Evolutionary conservation across 2,797 vertebrate genomes (phyloP).

Genomic region (Triplophysa bombifrons): DNA sequence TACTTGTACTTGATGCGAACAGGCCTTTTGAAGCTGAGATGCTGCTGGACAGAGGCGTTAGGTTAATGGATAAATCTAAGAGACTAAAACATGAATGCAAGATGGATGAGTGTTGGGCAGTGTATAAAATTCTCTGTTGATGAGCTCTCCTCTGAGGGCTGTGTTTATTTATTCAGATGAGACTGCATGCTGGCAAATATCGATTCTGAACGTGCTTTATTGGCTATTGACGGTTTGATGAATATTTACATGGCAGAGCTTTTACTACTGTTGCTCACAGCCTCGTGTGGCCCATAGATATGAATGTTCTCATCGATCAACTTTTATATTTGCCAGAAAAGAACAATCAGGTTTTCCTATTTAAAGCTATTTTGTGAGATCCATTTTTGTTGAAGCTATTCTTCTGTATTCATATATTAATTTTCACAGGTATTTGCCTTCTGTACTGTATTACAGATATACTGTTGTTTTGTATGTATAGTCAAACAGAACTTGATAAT

Average conservation of each 20-base stretch:
- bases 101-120: slow-evolving; percentile 38
- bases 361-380: not conserved
- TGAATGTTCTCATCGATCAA: slow-evolving; percentile 20
- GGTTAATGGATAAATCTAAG: slow-evolving; percentile 37
- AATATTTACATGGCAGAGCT: slow-evolving; percentile 31
- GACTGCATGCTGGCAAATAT: slow-evolving; percentile 25
- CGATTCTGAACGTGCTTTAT: slow-evolving; percentile 45
- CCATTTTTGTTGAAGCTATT: slow-evolving; percentile 7
- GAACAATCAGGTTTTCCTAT: not conserved
- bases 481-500: slow-evolving; percentile 29
- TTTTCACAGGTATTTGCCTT: slow-evolving; percentile 4
- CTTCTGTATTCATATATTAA: not conserved
- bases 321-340: slow-evolving; percentile 1
- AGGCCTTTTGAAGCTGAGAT: slow-evolving; percentile 6
- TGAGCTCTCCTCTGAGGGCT: not conserved
- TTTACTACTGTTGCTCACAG: slow-evolving; percentile 32
- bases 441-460: not conserved
- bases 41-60: not conserved
- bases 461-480: not conserved
- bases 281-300: slow-evolving; percentile 10
- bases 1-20: no score
- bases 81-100: slow-evolving; percentile 29
- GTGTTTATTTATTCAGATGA: slow-evolving; percentile 49
- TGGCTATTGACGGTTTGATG: slow-evolving; percentile 41
- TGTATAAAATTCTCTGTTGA: slow-evolving; percentile 19